Base-by-base conservation (phyloP, 1,140 invertebrate genomes). In the Gonatopus flavifemur region DNA sequence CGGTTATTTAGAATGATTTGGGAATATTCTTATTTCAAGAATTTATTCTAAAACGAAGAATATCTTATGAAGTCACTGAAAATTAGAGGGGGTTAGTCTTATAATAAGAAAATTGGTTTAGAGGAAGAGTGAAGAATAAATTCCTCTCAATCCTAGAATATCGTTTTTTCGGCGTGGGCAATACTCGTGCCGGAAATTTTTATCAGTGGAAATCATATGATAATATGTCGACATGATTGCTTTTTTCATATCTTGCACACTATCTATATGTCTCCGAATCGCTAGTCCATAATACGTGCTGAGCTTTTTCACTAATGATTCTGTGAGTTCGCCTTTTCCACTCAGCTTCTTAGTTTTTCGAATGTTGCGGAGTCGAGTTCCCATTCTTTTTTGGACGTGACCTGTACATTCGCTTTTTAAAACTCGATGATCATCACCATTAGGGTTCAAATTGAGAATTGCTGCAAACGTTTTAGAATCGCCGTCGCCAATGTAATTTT, bases 151-250 rank as follows among this genome's bases (percentile, higher is more conserved):
- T n/a, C n/a, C n/a, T n/a, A n/a, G n/a, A n/a, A n/a, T n/a, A n/a
- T n/a, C n/a, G n/a, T n/a, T n/a, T n/a, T n/a, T n/a, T n/a, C n/a
- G n/a, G n/a, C n/a, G n/a, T n/a, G n/a, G 53, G 33, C 54, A 57
- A 16, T 58, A 24, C 5, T 46, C 30, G 41, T 56, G 57, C 10
- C 9, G 19, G 12, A 49, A 54, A 31, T 57, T 42, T 25, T 56
- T 41, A 42, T 59, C 36, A 20, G 54, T 57, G 16, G 57, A 59
- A 32, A 46, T 35, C 19, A 47, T 40, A 20, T 59, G 57, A 20
- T 43, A 42, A 30, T 42, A 59, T 10, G 24, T 46, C 13, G 52
- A 52, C 53, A 56, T 57, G 13, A 59, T 52, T 19, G 52, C 52
- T 38, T 45, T 56, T 38, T 39, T 47, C 57, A 59, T 56, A 10